These are phyloP conservation scores for Laothoe populi DNA, from an alignment of 2,888 invertebrate genomes.

Conservation along the genomic window DNA sequence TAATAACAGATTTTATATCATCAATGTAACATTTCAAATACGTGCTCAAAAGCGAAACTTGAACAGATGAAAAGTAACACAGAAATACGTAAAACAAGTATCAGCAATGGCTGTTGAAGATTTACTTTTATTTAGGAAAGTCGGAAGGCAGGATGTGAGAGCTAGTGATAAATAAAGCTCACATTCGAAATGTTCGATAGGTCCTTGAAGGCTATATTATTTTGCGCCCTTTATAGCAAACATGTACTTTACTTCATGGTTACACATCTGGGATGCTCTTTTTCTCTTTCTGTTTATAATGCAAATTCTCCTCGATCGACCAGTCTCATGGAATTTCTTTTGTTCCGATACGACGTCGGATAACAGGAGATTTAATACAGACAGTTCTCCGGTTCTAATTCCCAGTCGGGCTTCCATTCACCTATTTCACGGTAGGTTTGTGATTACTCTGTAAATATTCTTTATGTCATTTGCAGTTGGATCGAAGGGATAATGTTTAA, in stretches of 20 bases:
- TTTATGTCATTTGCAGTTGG: neutral
- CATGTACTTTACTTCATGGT: slow-evolving; percentile 59
- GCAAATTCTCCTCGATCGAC: slow-evolving; percentile 67
- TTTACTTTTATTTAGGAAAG: slow-evolving; percentile 43
- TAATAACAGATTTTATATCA: neutral
- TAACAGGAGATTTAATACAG: slow-evolving; percentile 68
- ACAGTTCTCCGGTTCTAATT: slow-evolving; percentile 54
- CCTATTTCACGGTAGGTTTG: slow-evolving; percentile 59
- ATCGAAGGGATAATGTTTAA: slow-evolving; percentile 19
- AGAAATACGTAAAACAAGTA: neutral
- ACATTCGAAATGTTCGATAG: slow-evolving; percentile 46
- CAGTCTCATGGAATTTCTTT: slow-evolving; percentile 58
- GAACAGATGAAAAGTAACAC: neutral
- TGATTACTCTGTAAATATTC: slow-evolving; percentile 44
- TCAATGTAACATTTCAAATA: slow-evolving; percentile 12
- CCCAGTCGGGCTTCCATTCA: slow-evolving; percentile 51
- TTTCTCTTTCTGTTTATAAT: slow-evolving; percentile 67
- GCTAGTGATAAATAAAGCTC: slow-evolving; percentile 58
- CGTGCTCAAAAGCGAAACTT: neutral
- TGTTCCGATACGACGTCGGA: slow-evolving; percentile 64
- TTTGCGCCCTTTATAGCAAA: slow-evolving; percentile 48
- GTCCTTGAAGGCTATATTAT: slow-evolving; percentile 55
- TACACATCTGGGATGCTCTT: slow-evolving; percentile 62
- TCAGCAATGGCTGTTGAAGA: slow-evolving; percentile 23
- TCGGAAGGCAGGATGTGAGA: slow-evolving; percentile 46